These are phyloP conservation scores for Drosophila demipolita DNA, from an alignment of 2,888 invertebrate species.

Conservation along the genomic window DNA sequence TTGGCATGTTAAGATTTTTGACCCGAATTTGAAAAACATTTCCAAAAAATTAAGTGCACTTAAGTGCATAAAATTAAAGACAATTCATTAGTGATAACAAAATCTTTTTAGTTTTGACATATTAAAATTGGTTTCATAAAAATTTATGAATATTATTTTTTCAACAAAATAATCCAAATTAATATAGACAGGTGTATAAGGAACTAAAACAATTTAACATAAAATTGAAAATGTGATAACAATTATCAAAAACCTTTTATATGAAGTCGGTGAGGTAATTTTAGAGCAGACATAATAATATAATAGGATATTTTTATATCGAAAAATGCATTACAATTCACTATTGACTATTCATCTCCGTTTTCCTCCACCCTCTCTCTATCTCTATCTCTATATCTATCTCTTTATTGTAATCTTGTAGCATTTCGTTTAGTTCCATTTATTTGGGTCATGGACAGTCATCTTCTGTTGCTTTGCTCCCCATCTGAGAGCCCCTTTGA, in stretches of 20 bases:
- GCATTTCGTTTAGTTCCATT: slow-evolving; percentile 62
- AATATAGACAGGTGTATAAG: not conserved
- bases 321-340: slow-evolving; percentile 22
- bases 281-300: slow-evolving; percentile 18
- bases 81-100: no score
- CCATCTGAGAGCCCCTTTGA: slow-evolving; percentile 2
- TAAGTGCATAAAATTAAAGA: no score
- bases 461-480: slow-evolving; percentile 44
- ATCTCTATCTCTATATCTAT: not conserved
- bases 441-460: slow-evolving; percentile 78
- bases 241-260: not conserved
- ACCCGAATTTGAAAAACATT: not conserved
- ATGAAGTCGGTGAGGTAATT: slow-evolving; percentile 1
- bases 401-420: slow-evolving; percentile 48
- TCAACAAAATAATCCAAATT: not conserved
- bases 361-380: no score
- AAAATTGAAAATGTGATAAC: not conserved
- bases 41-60: not conserved
- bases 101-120: not conserved
- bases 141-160: not conserved
- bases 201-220: not conserved
- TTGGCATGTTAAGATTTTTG: not conserved
- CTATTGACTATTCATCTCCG: not conserved
- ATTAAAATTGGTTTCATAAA: not conserved
- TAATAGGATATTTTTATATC: slow-evolving; percentile 16